phyloP scores from a whole-genome alignment of 1,140 invertebrate genomes.

The Lordiphosa mommai region DNA sequence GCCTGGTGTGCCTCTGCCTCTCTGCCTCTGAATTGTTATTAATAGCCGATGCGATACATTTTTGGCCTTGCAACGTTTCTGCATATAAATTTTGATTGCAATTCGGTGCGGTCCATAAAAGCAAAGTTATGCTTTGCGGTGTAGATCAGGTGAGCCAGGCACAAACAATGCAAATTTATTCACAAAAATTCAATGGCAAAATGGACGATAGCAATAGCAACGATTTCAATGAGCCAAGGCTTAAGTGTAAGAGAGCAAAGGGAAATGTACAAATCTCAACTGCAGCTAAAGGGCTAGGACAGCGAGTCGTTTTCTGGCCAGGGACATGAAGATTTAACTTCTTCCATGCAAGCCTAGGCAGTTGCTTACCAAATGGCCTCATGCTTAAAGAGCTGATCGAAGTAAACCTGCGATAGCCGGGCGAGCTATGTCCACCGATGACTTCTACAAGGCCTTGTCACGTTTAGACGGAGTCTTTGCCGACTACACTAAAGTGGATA shows the following conservation, averaged over 20 bases:
- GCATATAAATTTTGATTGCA: constrained; percentile 50
- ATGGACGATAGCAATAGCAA: neutral
- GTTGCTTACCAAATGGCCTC: neutral
- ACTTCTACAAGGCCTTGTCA: constrained; percentile 98
- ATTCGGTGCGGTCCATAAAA: constrained; percentile 21
- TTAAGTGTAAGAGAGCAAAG: neutral
- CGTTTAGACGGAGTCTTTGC: constrained; percentile 97
- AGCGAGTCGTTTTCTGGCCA: no score
- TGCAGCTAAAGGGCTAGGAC: no score
- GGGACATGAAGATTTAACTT: no score
- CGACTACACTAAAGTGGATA: constrained; percentile 82
- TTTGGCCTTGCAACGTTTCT: constrained; percentile 16
- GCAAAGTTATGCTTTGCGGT: constrained; percentile 32
- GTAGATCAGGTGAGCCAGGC: constrained; percentile 18
- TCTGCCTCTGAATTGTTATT: constrained; percentile 45
- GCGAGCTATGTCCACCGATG: constrained; percentile 95
- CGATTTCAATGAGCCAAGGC: neutral
- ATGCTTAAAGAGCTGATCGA: constrained; percentile 82
- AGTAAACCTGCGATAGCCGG: constrained; percentile 89
- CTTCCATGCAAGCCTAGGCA: neutral
- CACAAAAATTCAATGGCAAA: constrained; percentile 1
- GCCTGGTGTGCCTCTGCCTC: constrained; percentile 20
- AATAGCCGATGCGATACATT: constrained; percentile 44
- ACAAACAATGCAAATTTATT: constrained; percentile 15
- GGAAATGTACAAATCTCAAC: no score